phyloP scores from a whole-genome alignment of 2,797 vertebrate species.

The Chloroceryle amazona region DNA sequence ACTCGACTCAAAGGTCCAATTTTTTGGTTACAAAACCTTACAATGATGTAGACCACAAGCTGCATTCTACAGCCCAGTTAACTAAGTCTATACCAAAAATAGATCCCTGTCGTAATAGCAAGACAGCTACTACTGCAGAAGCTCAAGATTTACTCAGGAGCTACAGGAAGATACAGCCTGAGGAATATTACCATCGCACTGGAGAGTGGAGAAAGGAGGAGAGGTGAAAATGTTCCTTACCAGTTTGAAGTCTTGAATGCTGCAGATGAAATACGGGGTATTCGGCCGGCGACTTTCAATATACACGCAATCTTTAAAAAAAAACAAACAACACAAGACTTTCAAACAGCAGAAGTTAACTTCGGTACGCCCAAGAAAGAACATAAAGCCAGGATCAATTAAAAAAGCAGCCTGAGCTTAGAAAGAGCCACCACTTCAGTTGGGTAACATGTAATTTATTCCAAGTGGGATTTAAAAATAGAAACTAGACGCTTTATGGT shows the following conservation, averaged over 20 bases:
- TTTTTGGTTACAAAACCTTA: neutral
- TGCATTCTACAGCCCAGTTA: neutral
- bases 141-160: neutral
- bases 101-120: fast-evolving
- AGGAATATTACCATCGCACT: neutral
- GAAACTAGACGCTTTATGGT: neutral
- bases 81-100: neutral
- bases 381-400: slow-evolving; percentile 23
- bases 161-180: neutral
- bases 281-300: slow-evolving; percentile 98
- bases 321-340: slow-evolving; percentile 41
- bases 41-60: fast-evolving
- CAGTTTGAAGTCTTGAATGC: slow-evolving; percentile 99
- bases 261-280: slow-evolving; percentile 99
- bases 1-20: neutral
- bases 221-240: slow-evolving; percentile 86
- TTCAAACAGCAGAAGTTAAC: slow-evolving; percentile 71
- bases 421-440: slow-evolving; percentile 35
- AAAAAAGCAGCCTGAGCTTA: slow-evolving; percentile 14
- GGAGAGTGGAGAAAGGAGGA: neutral
- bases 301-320: slow-evolving; percentile 96
- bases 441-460: slow-evolving; percentile 18
- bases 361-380: slow-evolving; percentile 42
- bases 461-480: neutral
- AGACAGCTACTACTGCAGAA: neutral